Percentiles rank a stretch among this genome's conserved stretches.
phyloP scores from a whole-genome alignment of 2,888 invertebrate species.

The Acleris emargana region DNA sequence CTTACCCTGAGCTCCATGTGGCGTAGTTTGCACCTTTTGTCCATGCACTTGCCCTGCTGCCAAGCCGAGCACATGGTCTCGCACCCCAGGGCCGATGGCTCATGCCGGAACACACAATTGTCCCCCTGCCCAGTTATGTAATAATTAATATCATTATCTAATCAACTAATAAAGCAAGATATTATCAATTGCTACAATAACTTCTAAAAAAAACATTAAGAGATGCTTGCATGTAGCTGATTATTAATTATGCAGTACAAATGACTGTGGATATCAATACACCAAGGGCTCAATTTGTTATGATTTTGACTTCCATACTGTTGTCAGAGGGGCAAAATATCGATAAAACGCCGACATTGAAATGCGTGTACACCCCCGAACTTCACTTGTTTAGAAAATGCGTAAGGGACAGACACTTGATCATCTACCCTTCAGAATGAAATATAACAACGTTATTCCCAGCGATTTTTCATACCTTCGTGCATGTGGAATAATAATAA shows the following conservation, averaged over 20 bases:
- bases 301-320: neutral
- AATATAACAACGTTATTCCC: constrained; percentile 35
- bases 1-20: constrained; percentile 93
- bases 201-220: neutral
- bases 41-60: constrained; percentile 92
- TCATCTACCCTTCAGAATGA: constrained; percentile 32
- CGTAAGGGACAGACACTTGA: constrained; percentile 26
- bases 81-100: constrained; percentile 91
- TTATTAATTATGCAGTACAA: neutral
- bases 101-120: constrained; percentile 92
- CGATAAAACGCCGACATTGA: constrained; percentile 13
- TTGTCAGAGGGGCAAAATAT: constrained; percentile 2
- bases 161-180: constrained; percentile 16
- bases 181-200: neutral
- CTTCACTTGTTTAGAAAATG: constrained; percentile 36
- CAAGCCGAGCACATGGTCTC: constrained; percentile 92
- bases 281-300: constrained; percentile 8
- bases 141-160: constrained; percentile 29
- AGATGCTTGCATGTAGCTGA: neutral
- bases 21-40: constrained; percentile 90
- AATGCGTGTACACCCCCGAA: constrained; percentile 8
- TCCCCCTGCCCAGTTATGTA: constrained; percentile 85
- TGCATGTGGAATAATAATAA: constrained; percentile 94
- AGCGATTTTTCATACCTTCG: constrained; percentile 85
- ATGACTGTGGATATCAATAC: neutral